phyloP scores from a whole-genome alignment of 2,888 invertebrate genomes.

The Antheraea assamensis region DNA sequence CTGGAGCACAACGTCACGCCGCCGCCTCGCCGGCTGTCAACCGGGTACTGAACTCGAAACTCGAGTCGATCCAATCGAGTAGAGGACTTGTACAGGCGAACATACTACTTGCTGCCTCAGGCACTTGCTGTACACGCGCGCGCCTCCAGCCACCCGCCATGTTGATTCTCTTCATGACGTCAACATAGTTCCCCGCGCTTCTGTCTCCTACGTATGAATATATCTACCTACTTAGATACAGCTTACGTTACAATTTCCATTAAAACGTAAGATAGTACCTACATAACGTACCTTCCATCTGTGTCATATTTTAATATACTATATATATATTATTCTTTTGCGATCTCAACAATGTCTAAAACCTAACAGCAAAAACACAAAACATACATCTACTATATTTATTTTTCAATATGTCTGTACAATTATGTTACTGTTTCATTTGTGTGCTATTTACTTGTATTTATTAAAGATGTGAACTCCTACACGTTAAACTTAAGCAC shows the following conservation, averaged over 20 bases:
- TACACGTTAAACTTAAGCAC: not conserved
- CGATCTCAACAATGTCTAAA: not conserved
- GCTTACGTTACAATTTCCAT: constrained; percentile 7
- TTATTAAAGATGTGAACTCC: not conserved
- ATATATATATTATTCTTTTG: not conserved
- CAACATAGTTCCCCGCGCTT: constrained; percentile 39
- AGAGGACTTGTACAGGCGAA: constrained; percentile 51
- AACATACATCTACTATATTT: not conserved
- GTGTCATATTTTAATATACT: not conserved
- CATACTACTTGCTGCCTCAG: constrained; percentile 51
- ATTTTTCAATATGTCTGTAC: too few species aligned
- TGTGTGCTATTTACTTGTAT: not conserved
- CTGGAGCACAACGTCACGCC: constrained; percentile 59
- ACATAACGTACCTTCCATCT: not conserved
- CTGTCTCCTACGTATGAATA: constrained; percentile 14
- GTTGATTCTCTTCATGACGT: constrained; percentile 69
- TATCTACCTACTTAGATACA: constrained; percentile 7
- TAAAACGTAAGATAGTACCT: not conserved
- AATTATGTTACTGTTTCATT: too few species aligned
- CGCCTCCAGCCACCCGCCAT: constrained; percentile 66
- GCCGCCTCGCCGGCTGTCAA: constrained; percentile 79
- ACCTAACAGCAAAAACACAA: not conserved
- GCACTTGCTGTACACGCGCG: constrained; percentile 52
- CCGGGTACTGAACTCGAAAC: constrained; percentile 76
- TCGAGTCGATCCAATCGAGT: constrained; percentile 50